phyloP scores from a whole-genome alignment of 2,888 invertebrate species.

The Ceratothoa steindachneri region DNA sequence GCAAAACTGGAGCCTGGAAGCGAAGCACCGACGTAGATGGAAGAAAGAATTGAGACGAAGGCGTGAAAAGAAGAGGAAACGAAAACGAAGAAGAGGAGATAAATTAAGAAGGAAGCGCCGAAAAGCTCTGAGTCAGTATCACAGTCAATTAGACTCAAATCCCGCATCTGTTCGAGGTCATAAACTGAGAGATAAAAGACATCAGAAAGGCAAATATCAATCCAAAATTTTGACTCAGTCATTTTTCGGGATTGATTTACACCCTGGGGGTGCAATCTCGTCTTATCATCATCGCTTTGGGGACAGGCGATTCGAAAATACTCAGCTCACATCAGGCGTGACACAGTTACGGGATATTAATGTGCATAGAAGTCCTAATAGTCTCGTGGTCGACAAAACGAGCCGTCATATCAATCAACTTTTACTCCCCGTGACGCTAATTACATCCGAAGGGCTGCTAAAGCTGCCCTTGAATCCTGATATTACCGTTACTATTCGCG shows the following conservation, averaged over 20 bases:
- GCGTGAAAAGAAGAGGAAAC: neutral
- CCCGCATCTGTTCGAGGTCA: neutral
- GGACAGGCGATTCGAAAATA: no score
- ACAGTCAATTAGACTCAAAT: neutral
- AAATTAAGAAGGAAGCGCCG: neutral
- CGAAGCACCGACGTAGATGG: no score
- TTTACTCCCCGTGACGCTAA: constrained; percentile 1
- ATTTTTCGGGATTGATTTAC: no score
- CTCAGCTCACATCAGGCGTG: no score
- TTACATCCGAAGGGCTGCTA: neutral
- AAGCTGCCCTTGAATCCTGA: neutral
- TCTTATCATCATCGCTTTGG: no score
- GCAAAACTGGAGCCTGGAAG: no score
- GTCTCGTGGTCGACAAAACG: no score
- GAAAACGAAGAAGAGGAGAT: neutral
- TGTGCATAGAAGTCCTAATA: no score
- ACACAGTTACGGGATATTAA: no score
- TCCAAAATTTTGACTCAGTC: no score
- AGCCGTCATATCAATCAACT: neutral
- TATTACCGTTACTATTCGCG: neutral
- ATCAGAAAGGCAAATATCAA: neutral
- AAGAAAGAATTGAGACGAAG: neutral
- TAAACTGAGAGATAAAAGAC: neutral
- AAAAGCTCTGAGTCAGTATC: neutral
- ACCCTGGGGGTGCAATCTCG: no score